Conservation (phyloP, 2,888 invertebrate genomes). For the Branchellion lobata region DNA sequence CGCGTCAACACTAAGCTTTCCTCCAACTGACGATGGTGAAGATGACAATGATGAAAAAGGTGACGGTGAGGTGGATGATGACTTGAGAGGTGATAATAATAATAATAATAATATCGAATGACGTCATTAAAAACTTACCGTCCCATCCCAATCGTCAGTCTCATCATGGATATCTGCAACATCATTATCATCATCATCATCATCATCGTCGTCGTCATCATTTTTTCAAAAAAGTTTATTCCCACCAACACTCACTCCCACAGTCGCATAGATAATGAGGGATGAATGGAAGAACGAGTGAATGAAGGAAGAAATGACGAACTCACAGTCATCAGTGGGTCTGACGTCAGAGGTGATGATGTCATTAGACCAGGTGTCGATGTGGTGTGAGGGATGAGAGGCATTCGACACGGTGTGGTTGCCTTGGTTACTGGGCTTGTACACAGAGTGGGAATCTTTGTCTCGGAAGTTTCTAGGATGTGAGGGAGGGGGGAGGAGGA, state of each 20-base stretch:
- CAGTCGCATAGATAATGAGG: too few relatives aligned
- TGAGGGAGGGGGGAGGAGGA: too few relatives aligned
- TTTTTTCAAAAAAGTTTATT: too few relatives aligned
- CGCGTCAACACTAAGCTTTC: conserved; percentile 44
- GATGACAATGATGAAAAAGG: not conserved
- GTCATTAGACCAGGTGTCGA: conserved; percentile 30
- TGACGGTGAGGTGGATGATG: not conserved
- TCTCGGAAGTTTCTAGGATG: conserved; percentile 37
- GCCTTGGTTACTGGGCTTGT: not conserved
- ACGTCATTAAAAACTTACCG: conserved; percentile 61
- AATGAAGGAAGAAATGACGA: too few relatives aligned
- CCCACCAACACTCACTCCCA: too few relatives aligned
- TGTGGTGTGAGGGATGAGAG: conserved; percentile 9
- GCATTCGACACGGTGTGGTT: not conserved
- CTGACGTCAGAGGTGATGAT: not conserved
- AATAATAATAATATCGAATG: not conserved
- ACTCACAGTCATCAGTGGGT: not conserved
- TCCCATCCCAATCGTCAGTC: conserved; percentile 90
- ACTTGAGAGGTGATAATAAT: not conserved
- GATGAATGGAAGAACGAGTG: too few relatives aligned
- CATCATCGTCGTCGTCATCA: not conserved
- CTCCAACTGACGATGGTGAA: conserved; percentile 43
- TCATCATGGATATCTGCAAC: conserved; percentile 42
- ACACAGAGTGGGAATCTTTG: conserved; percentile 6
- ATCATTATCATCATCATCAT: not conserved